These are phyloP conservation scores for Epizoanthus rinbou DNA, from an alignment of 92 coral and sea anemone species.

Conservation along the genomic window DNA sequence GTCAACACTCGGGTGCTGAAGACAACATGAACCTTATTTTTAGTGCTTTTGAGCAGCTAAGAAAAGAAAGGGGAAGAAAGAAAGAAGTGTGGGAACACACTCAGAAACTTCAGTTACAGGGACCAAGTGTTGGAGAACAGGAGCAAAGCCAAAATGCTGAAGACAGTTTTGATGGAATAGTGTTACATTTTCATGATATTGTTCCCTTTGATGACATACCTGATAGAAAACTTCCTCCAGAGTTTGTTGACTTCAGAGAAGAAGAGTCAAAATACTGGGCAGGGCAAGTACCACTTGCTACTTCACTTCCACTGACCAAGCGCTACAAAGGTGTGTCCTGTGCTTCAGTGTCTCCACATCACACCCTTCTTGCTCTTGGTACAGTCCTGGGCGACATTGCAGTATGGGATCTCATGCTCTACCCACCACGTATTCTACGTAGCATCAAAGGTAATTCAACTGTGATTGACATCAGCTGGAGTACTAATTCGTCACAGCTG, in stretches of 20 bases:
- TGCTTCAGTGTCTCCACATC: conserved; percentile 63
- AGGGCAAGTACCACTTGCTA: conserved; percentile 44
- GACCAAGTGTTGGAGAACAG: conserved; percentile 33
- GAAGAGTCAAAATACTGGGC: conserved; percentile 80
- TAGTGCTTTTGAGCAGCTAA: conserved; percentile 59
- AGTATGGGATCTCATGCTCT: conserved; percentile 69
- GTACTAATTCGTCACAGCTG: conserved; percentile 60
- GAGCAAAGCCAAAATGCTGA: conserved; percentile 37
- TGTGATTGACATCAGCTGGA: conserved; percentile 67
- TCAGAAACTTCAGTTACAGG: conserved; percentile 53
- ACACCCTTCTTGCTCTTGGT: conserved; percentile 76
- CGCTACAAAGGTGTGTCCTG: conserved; percentile 78
- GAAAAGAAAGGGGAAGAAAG: conserved; percentile 57
- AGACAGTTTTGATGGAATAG: conserved; percentile 75
- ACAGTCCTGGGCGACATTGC: conserved; percentile 79
- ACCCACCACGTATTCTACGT: conserved; percentile 81
- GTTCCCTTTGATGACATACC: conserved; percentile 62
- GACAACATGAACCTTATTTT: conserved; percentile 40
- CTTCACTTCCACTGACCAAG: conserved; percentile 69
- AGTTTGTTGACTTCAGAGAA: conserved; percentile 61
- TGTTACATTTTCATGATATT: conserved; percentile 65
- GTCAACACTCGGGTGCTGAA: neutral
- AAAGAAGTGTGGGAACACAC: conserved; percentile 64
- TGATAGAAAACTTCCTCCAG: conserved; percentile 49
- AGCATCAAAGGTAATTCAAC: conserved; percentile 60